These are phyloP conservation scores for Drosophila barbarae DNA, from an alignment of 2,888 invertebrate species.

Conservation along the genomic window DNA sequence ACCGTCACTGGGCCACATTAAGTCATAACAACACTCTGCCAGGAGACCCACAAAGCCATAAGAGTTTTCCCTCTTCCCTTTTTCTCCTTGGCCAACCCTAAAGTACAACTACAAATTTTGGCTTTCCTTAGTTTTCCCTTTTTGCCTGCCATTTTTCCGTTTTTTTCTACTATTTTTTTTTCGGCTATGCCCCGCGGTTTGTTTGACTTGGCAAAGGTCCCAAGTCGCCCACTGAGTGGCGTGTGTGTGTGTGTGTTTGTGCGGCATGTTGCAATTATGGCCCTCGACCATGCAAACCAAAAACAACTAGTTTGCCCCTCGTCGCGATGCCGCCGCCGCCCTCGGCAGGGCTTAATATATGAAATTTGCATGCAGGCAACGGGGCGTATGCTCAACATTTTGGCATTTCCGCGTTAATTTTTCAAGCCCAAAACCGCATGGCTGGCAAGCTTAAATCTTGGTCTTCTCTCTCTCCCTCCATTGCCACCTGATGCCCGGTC, in stretches of 20 bases:
- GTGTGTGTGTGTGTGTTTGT: constrained; percentile 41
- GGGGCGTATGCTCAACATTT: constrained; percentile 73
- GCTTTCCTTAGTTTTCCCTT: constrained; percentile 19
- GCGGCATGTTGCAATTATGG: constrained; percentile 73
- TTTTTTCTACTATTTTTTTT: constrained; percentile 31
- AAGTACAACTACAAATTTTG: constrained; percentile 24
- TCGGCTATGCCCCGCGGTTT: constrained; percentile 57
- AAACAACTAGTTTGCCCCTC: constrained; percentile 21
- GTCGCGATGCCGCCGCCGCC: not conserved
- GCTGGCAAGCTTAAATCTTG: constrained; percentile 7
- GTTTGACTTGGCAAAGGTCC: constrained; percentile 63
- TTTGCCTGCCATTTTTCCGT: not conserved
- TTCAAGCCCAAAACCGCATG: constrained; percentile 32
- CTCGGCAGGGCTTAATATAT: constrained; percentile 55
- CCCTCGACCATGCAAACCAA: constrained; percentile 62
- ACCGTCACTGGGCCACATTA: constrained; percentile 68
- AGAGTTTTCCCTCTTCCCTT: not conserved
- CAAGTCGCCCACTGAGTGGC: constrained; percentile 4
- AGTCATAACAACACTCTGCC: constrained; percentile 65
- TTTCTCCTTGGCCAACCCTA: not conserved
- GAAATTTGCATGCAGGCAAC: constrained; percentile 68
- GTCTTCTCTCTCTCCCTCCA: not conserved
- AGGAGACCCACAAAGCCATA: constrained; percentile 6
- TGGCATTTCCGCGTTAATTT: constrained; percentile 70
- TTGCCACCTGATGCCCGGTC: constrained; percentile 5